These are phyloP conservation scores for Actenoides hombroni DNA, from an alignment of 2,113 vertebrate species.

Conservation along the genomic window DNA sequence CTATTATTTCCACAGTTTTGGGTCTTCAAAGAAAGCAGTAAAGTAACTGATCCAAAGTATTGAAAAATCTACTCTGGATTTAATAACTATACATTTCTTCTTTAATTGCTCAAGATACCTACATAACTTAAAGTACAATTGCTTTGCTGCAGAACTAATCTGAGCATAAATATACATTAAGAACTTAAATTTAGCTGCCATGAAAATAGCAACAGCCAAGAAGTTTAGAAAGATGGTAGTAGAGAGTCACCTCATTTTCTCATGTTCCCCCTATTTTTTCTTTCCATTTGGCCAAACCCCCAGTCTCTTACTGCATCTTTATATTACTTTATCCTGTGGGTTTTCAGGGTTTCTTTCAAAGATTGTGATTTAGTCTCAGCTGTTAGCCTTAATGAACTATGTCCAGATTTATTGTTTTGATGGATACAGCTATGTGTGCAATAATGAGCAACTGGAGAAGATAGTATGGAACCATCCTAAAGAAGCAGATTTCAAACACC, in stretches of 20 bases:
- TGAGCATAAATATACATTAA: not conserved
- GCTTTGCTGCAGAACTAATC: not conserved
- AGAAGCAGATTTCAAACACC: not conserved
- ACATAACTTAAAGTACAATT: not conserved
- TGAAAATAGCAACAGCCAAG: not conserved
- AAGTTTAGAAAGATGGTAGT: not conserved
- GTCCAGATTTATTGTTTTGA: not conserved
- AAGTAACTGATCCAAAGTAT: not conserved
- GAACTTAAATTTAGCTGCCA: not conserved
- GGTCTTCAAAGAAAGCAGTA: not conserved
- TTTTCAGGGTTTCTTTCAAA: not conserved
- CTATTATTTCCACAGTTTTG: not conserved
- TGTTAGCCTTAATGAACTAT: not conserved
- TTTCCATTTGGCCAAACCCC: not conserved
- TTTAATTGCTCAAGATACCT: not conserved
- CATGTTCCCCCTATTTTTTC: not conserved
- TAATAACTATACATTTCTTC: not conserved
- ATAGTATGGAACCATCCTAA: not conserved
- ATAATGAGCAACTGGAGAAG: not conserved
- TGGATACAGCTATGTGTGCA: not conserved
- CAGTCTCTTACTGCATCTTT: not conserved
- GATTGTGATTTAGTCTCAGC: not conserved
- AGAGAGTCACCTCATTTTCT: not conserved
- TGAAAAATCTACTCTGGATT: not conserved
- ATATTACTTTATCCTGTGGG: not conserved